Conservation (phyloP, 1,140 invertebrate genomes). For the Caenorhabditis remanei region DNA sequence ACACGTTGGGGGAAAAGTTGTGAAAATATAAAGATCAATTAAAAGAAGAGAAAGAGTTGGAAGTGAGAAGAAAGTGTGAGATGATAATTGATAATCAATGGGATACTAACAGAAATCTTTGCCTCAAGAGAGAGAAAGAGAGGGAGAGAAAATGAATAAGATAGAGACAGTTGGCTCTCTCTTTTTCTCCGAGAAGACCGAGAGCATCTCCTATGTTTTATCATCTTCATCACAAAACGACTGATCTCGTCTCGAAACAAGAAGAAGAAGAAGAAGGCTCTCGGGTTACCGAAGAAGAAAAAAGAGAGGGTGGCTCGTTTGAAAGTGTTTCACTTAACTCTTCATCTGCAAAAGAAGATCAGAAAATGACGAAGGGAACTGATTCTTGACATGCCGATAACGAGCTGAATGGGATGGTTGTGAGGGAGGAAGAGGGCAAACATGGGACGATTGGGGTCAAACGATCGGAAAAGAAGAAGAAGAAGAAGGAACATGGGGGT, state of each 20-base stretch:
- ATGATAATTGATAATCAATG: slow-evolving; percentile 56
- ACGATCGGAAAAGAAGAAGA: not conserved
- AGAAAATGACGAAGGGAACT: not conserved
- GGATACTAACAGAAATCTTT: not conserved
- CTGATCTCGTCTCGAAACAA: slow-evolving; percentile 20
- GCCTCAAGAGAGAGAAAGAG: not conserved
- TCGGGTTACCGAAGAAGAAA: not conserved
- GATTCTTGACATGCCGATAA: not conserved
- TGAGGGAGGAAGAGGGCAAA: slow-evolving; percentile 8
- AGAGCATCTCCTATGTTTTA: slow-evolving; percentile 11
- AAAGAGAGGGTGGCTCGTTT: too few species aligned
- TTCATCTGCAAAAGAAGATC: not conserved
- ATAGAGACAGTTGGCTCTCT: not conserved
- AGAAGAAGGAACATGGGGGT: not conserved
- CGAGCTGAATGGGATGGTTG: slow-evolving; percentile 13
- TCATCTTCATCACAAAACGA: slow-evolving; percentile 21
- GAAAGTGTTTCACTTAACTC: slow-evolving; percentile 3
- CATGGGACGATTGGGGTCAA: not conserved
- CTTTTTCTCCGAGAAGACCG: too few species aligned
- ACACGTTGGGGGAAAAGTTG: too few species aligned
- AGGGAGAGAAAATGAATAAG: not conserved
- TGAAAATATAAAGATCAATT: slow-evolving; percentile 30
- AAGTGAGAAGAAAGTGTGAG: slow-evolving; percentile 18
- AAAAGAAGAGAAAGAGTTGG: not conserved
- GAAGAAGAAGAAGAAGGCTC: not conserved